Evolutionary conservation across 2,797 vertebrate genomes (phyloP), one percentile per base, ranked within the genome.

Genomic region (Chaenodraco wilsoni): DNA sequence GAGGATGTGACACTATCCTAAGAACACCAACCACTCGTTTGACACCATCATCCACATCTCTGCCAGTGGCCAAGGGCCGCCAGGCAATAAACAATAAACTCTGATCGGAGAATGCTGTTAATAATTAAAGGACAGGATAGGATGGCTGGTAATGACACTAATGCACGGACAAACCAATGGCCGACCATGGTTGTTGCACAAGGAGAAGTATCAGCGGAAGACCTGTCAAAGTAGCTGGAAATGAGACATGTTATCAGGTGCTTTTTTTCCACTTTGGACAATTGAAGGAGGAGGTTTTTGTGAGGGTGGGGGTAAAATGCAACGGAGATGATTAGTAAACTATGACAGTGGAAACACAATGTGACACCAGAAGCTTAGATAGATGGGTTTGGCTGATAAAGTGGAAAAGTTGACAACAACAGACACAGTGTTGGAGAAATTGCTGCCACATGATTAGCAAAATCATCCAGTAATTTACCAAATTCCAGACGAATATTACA

Each of bases 71-170:
- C 72, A 79, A 84, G 67, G 81, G 64, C 84, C 84, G 65, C 51
- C 76, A 66, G 88, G 74, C 88, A 92, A 94, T 94, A 93, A 93
- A 93, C 94, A 94, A 95, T 93, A 94, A 94, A 88, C 91, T 90
- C 90, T 74, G 90, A 93, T 92, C 54, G 88, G 87, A 92, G 91
- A 90, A 84, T 82, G 79, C 51, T 2, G 78, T 95, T 87, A 95
- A 95, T 95, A 92, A 96, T 95, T 95, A 70, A 90, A 74, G 62
- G 57, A 69, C 69, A 72, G 92, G 94, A 94, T 95, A 87, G 92
- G 88, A 60, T 96, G 91, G 91, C 94, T 61, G 69, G 86, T 90
- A 90, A 91, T 93, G 91, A 89, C 88, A 85, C 88, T 91, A 91
- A 92, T 88, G 92, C 84, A 87, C 59, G 67, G 90, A 87, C 84